phyloP scores from a whole-genome alignment of 2,888 invertebrate species.

The Drosophila paracracens region DNA sequence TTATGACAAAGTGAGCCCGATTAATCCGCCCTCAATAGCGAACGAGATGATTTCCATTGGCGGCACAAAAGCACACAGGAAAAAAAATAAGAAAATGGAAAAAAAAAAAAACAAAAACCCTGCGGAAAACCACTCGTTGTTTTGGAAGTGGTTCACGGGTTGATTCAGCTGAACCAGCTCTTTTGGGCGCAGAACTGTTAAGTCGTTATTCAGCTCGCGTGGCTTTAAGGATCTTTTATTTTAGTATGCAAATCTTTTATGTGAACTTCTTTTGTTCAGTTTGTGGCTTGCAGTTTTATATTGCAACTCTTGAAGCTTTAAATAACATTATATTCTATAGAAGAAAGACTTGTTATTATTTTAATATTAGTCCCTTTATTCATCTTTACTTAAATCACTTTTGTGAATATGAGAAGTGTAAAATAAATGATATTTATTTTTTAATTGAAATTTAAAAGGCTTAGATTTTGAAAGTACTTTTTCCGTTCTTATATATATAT shows the following conservation, averaged over 20 bases:
- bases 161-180: constrained; percentile 37
- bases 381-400: not conserved
- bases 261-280: not conserved
- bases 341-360: not conserved
- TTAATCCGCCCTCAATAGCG: constrained; percentile 69
- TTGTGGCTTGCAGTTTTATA: not conserved
- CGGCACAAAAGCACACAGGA: not conserved
- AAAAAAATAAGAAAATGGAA: not conserved
- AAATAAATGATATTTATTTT: too few species aligned
- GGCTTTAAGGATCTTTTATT: not conserved
- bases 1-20: constrained; percentile 76
- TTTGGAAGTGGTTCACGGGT: constrained; percentile 18
- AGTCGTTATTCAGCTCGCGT: not conserved
- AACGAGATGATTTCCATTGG: constrained; percentile 37
- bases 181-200: not conserved
- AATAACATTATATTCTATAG: not conserved
- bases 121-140: constrained; percentile 21
- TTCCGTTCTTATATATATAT: too few species aligned
- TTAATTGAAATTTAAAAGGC: too few species aligned
- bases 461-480: too few species aligned
- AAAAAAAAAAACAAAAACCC: not conserved
- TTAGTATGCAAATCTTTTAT: not conserved
- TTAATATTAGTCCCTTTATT: not conserved
- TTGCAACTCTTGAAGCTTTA: not conserved
- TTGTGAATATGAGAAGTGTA: not conserved